phyloP scores from a whole-genome alignment of 2,113 vertebrate species.

The Albula glossodonta region DNA sequence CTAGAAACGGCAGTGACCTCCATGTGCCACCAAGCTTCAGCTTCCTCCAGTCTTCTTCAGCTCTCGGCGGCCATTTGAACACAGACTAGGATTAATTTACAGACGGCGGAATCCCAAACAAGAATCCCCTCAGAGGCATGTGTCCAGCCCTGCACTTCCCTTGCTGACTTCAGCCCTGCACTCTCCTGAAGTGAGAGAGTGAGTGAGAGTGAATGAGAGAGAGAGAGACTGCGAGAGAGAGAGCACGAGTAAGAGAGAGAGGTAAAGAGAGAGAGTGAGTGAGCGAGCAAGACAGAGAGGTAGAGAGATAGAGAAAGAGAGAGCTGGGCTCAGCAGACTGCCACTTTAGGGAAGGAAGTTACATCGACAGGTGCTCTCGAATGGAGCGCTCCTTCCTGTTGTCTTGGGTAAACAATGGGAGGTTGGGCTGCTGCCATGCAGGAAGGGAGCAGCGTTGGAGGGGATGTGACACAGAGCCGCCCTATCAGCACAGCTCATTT shows the following conservation, averaged over 20 bases:
- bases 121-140: background rate
- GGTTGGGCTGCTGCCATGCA: constrained; percentile 63
- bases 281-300: background rate
- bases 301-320: background rate
- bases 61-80: background rate
- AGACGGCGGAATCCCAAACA: background rate
- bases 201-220: background rate
- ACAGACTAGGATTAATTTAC: background rate
- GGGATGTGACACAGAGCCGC: background rate
- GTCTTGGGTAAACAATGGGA: constrained; percentile 72
- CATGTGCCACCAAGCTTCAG: background rate
- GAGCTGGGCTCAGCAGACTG: background rate
- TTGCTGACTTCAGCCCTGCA: background rate
- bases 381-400: constrained; percentile 61
- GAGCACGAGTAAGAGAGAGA: background rate
- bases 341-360: constrained; percentile 64
- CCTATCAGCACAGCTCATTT: background rate
- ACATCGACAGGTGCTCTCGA: constrained; percentile 69
- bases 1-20: constrained; percentile 12
- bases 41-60: background rate
- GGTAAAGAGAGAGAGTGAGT: background rate
- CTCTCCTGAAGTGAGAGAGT: background rate
- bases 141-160: background rate
- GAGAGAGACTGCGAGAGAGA: background rate
- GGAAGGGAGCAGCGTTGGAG: constrained; percentile 66